Base-by-base conservation (phyloP, 2,888 invertebrate species). In the Zaprionus obscuricornis region DNA sequence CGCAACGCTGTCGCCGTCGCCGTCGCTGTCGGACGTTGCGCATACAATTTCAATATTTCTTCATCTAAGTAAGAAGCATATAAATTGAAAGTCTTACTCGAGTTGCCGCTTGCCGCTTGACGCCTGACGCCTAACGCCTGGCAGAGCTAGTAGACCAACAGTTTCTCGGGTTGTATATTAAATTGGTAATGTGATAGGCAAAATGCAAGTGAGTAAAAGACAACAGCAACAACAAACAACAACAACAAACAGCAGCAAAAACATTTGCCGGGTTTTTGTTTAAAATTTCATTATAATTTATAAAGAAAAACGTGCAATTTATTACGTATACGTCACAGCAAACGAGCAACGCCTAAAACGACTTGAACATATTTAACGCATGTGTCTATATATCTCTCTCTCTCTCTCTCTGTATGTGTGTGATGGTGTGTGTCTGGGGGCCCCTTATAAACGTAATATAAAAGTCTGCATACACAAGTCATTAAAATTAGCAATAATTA, bases 1-100 rank as follows among this genome's bases (percentile, higher is more conserved):
- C n/a, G 68, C 66, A 50, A 39, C 59, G 74, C 54, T 50, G 55
- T 36, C 16, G 47, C 49, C 16, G 34, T n/a, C n/a, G n/a, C n/a
- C n/a, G n/a, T n/a, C n/a, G n/a, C n/a, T n/a, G 27, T n/a, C 13
- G 34, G 26, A 31, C 34, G 46, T 24, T 24, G 17, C 62, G 73
- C 66, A 66, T 75, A 85, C 66, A 78, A 85, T 85, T 82, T 85
- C 85, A 78, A 78, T 82, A 81, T 84, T 72, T 81, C 79, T 74
- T 74, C 71, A 77, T 71, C 67, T 64, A 33, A 34, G 40, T 26
- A 33, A 1, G 6, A 14, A 24, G 50, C 22, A 54, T 42, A 37
- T 55, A 79, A 79, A 82, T 85, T 85, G 75, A 85, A 84, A 77
- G 70, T 84, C 67, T 74, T 81, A 65, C 58, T 73, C 76, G 63